phyloP scores from a whole-genome alignment of 2,797 vertebrate species.

The Steatocranus sp. region DNA sequence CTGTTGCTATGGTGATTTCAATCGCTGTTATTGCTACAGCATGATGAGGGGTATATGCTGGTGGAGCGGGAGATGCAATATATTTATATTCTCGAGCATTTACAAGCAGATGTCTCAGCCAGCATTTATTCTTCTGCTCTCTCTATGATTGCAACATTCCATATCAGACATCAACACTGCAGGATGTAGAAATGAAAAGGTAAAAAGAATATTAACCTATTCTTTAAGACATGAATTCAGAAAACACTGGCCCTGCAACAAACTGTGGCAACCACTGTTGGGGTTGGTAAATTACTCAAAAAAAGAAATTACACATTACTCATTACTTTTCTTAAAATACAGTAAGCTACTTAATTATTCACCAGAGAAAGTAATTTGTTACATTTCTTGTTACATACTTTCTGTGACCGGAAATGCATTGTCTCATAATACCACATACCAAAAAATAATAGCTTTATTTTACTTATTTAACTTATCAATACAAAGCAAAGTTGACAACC shows the following conservation, averaged over 20 bases:
- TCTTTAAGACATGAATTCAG: neutral
- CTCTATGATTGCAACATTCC: neutral
- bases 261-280: neutral
- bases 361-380: neutral
- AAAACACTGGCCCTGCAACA: neutral
- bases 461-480: neutral
- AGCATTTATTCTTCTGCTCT: neutral
- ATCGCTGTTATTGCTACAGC: conserved; percentile 21
- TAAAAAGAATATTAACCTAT: neutral
- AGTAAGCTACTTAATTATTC: neutral
- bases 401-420: accelerated
- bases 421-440: neutral
- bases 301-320: neutral
- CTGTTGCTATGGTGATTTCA: conserved; percentile 64
- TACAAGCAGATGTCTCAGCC: neutral
- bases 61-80: neutral
- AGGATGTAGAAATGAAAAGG: neutral
- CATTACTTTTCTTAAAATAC: neutral
- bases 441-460: neutral
- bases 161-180: neutral
- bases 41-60: neutral
- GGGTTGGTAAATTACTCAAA: neutral
- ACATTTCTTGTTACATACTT: neutral
- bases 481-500: neutral
- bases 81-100: conserved; percentile 41